Conservation (phyloP, 2,113 vertebrate genomes). For the Gorilla gorilla region DNA sequence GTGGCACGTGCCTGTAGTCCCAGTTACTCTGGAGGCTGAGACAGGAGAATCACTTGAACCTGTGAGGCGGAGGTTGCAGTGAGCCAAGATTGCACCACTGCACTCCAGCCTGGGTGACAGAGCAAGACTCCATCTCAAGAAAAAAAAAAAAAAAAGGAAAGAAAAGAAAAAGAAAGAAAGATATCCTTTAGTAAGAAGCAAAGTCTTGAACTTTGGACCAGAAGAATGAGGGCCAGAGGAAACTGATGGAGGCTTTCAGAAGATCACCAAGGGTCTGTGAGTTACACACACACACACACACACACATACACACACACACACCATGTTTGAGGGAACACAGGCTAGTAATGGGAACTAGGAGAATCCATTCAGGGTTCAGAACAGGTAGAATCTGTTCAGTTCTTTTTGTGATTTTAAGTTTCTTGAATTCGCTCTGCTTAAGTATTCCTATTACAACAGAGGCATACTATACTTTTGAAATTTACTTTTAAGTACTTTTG, state of each 20-base stretch:
- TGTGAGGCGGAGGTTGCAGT: no score
- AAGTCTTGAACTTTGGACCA: not conserved
- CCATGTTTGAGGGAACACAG: not conserved
- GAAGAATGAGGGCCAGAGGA: not conserved
- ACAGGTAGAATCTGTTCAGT: not conserved
- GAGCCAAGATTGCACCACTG: no score
- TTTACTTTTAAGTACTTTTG: not conserved
- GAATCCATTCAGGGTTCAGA: not conserved
- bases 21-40: no score
- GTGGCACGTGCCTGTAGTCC: no score
- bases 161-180: no score
- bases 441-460: not conserved
- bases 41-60: no score
- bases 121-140: no score
- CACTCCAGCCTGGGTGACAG: no score
- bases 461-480: not conserved
- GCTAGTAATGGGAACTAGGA: not conserved
- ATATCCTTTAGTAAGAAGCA: not conserved
- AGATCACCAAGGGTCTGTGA: not conserved
- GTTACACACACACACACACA: no score
- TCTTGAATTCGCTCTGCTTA: not conserved
- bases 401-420: not conserved
- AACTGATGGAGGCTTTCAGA: not conserved
- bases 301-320: not conserved
- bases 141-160: no score